Evolutionary conservation across 2,888 invertebrate species (phyloP), one percentile per base, ranked within the genome.

Genomic region (Anorthoa munda): DNA sequence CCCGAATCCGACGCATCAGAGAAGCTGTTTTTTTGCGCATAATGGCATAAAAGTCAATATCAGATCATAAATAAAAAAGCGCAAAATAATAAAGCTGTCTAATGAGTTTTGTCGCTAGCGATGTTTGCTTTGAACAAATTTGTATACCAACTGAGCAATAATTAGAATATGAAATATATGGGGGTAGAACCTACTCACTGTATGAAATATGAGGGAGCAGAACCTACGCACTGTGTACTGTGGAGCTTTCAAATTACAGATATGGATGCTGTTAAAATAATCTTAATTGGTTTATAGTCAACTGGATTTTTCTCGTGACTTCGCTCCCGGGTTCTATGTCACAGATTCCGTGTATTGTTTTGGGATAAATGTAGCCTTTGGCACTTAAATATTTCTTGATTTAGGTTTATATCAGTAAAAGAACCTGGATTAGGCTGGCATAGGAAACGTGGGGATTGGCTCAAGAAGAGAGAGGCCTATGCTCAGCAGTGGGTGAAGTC

Each of bases 71-170:
- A 66, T 18, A 31, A 58, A n/a, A 63, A 63, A 53, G 15, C 23
- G 55, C 26, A 39, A 46, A 63, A 51, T 74, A 74, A 56, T 51
- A 56, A 66, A 66, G 12, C 65, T 23, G n/a, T 63, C 4, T 66
- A 56, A 82, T 51, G 68, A 66, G 23, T 56, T 69, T 74, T 75
- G 66, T 81, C 70, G 67, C 69, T 45, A 53, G 64, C 63, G 21
- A 56, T 72, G 77, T 81, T 82, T 70, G 56, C 71, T 81, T 58
- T 45, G 66, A 64, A 74, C 77, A 84, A 76, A 82, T 73, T 73
- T 82, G 73, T 81, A 55, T 72, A 81, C 70, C 58, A 72, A 66
- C 72, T 76, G 77, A 84, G 68, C 66, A 84, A 84, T 82, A 72
- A 82, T 80, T 73, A 73, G 31, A 63, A 68, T 64, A 68, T 82